A percentile compares a stretch with the other conserved stretches of the same genome.
Evolutionary conservation across 2,797 vertebrate genomes (phyloP).

Genomic region (Poecilia wingei): DNA sequence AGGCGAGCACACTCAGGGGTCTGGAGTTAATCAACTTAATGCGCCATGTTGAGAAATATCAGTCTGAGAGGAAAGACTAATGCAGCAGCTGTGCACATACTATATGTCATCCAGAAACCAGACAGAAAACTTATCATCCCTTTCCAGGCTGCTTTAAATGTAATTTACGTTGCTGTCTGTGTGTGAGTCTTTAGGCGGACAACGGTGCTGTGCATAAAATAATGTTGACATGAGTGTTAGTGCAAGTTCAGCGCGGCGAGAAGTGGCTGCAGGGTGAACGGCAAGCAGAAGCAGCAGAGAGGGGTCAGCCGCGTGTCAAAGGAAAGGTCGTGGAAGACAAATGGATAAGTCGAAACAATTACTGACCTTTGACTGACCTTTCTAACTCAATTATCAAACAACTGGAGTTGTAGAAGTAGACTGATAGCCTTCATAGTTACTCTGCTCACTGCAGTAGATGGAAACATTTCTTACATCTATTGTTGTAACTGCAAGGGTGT

Average conservation of each 20-base stretch:
- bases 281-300: slow-evolving; percentile 7
- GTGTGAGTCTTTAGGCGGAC: neutral
- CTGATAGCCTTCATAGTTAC: neutral
- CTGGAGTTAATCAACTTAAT: slow-evolving; percentile 36
- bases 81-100: slow-evolving; percentile 17
- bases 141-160: slow-evolving; percentile 4
- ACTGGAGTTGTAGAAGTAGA: neutral
- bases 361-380: slow-evolving; percentile 23
- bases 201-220: slow-evolving; percentile 8
- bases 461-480: neutral
- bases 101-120: slow-evolving; percentile 4
- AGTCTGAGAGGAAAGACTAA: slow-evolving; percentile 14
- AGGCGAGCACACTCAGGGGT: slow-evolving; percentile 17
- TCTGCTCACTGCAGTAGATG: neutral
- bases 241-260: neutral
- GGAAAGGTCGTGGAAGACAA: slow-evolving; percentile 28
- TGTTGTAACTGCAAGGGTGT: neutral
- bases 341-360: slow-evolving; percentile 5
- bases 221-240: slow-evolving; percentile 7
- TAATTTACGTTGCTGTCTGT: slow-evolving; percentile 15
- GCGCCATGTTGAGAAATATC: slow-evolving; percentile 22
- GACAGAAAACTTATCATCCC: neutral
- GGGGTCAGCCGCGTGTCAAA: slow-evolving; percentile 4
- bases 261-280: slow-evolving; percentile 12
- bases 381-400: neutral